These are phyloP conservation scores for Pyrgus malvae DNA, from an alignment of 2,888 invertebrate genomes.

Conservation along the genomic window DNA sequence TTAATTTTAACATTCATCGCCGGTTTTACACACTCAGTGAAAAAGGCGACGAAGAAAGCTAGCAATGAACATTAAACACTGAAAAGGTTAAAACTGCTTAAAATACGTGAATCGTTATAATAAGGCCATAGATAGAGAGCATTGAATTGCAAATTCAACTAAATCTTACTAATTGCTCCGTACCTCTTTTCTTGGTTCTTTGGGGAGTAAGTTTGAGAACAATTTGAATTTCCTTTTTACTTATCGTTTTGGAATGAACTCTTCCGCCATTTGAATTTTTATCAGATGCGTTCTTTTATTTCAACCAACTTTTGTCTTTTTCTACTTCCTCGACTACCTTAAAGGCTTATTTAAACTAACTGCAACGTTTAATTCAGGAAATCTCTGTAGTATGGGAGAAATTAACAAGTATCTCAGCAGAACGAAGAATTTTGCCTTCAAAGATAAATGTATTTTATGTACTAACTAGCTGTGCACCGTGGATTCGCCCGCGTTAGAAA, in stretches of 20 bases:
- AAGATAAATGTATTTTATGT: too few species aligned
- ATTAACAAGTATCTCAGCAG: too few species aligned
- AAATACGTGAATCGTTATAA: constrained; percentile 2
- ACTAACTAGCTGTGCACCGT: too few species aligned
- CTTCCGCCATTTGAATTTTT: constrained; percentile 16
- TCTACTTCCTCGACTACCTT: neutral
- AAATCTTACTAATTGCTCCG: constrained; percentile 41
- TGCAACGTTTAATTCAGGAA: too few species aligned
- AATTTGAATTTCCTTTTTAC: constrained; percentile 33
- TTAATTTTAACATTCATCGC: neutral
- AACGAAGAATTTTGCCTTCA: too few species aligned
- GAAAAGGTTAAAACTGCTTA: neutral
- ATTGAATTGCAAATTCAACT: constrained; percentile 44
- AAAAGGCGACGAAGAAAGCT: neutral
- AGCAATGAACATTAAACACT: neutral
- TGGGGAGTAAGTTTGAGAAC: constrained; percentile 32
- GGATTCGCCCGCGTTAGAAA: too few species aligned
- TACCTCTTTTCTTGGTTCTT: constrained; percentile 30
- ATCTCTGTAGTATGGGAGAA: too few species aligned
- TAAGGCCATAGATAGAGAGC: constrained; percentile 20
- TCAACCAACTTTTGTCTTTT: neutral
- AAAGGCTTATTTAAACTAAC: too few species aligned
- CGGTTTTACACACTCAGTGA: neutral
- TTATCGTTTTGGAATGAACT: constrained; percentile 22
- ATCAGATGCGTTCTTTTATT: constrained; percentile 1